These are phyloP conservation scores for Julus scandinavius DNA, from an alignment of 2,888 invertebrate genomes.

Conservation along the genomic window DNA sequence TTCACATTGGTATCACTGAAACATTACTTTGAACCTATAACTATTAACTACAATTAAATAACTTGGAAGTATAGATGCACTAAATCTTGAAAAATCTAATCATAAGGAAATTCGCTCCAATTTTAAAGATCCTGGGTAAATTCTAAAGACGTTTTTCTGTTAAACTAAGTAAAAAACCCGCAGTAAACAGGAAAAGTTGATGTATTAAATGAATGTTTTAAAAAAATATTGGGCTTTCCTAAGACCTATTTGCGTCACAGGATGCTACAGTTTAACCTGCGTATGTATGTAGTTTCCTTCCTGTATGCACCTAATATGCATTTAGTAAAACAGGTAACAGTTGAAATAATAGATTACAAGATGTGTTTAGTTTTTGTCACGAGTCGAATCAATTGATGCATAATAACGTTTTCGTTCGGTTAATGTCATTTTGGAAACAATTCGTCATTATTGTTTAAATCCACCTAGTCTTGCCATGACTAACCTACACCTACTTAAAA, in stretches of 20 bases:
- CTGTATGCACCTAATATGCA: neutral
- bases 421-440: neutral
- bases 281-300: neutral
- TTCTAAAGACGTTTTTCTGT: neutral
- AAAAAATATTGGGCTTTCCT: neutral
- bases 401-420: neutral
- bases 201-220: neutral
- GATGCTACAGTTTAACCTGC: neutral
- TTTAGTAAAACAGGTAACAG: neutral
- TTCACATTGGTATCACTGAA: no score
- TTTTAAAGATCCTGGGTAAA: neutral
- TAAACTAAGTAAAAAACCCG: neutral
- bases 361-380: neutral
- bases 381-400: neutral
- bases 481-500: neutral
- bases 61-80: no score
- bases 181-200: neutral
- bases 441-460: neutral
- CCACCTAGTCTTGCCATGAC: no score
- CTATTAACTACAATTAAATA: no score
- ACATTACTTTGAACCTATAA: no score
- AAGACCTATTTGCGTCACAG: neutral
- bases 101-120: neutral
- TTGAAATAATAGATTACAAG: neutral
- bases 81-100: no score